Base-by-base conservation (phyloP, 2,888 invertebrate species). In the Ectemnius lituratus region DNA sequence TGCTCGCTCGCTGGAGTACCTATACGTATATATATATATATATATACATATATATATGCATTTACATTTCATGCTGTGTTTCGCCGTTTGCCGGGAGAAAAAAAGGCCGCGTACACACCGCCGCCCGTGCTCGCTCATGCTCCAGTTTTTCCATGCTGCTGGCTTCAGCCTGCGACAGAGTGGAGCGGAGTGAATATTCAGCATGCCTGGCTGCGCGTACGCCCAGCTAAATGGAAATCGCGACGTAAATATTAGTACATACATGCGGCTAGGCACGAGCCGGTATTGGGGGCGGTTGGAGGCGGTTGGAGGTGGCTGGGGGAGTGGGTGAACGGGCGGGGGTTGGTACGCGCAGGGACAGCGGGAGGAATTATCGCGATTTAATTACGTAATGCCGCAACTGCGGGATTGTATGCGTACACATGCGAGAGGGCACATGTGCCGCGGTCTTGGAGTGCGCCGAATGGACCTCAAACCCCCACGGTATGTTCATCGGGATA, bases 361-460 rank as follows among this genome's bases (percentile, higher is more conserved):
- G 37, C 52, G 16, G 52, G 52, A 67, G 72, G 74, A 80, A 84
- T 84, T 80, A 81, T 75, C 77, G 78, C 73, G 80, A 80, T 84
- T 85, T 85, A 85, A 86, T 86, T 83, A 79, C 83, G 75, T 77
- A 81, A 82, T 67, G 76, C 76, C 73, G 74, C 78, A 59, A 78
- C 73, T 75, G 52, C 57, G 65, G 47, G 73, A 16, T 37, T 52
- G 16, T 52, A 16, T 16, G 52, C 52, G 52, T 52, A 16, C 52
- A 52, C 52, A 52, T 75, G 75, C 73, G 74, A 58, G 62, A 63
- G 62, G 28, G 65, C 67, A 65, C 78, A 68, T 67, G 66, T 68
- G 66, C 75, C 58, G 46, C 61, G 67, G 66, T 78, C 76, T 65
- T 52, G 64, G 68, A 63, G 70, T 52, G 57, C 61, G 49, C 63